Base-by-base conservation (phyloP, 2,113 vertebrate genomes). In the Recurvirostra avosetta region DNA sequence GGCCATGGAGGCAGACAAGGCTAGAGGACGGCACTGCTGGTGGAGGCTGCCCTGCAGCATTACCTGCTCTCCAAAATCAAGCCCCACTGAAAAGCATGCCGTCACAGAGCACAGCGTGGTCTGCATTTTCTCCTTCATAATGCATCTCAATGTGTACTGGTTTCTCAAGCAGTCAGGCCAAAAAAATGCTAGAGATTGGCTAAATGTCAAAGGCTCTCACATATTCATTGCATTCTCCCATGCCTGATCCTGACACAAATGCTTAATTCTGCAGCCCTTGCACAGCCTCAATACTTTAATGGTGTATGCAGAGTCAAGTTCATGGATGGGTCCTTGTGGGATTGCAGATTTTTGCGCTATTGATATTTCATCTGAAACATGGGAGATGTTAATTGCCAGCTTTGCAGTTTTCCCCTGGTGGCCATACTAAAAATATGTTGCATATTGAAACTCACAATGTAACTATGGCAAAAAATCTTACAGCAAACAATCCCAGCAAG, bases 291-390 rank as follows among this genome's bases (percentile, higher is more conserved):
- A 2, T 17, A 19, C 23, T 80, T 63, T 15, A 80, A 78, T 22
- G 40, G 55, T 59, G 25, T 40, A 23, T 21, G 38, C 34, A 58
- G 81, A 92, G 49, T 50, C 50, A 91, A 73, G 49, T n/a, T 87
- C 45, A 34, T 8, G 45, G 61, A 91, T 34, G 29, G 32, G 45
- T 78, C 62, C 62, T 73, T 61, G 34, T 23, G 66, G 79, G 49
- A 95, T 9, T 87, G 73, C 15, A 53, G 79, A 92, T 92, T 89
- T 94, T 70, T 91, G 62, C 0, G 13, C 86, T 85, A 79, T 68
- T 81, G 92, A 89, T 97, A 95, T 92, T 97, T 92, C 91, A 91
- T 84, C 73, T 68, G 68, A 87, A 91, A 75, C 80, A 68, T 22
- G 43, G 81, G 88, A 91, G 34, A 65, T 45, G 50, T 17, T 72